Percentiles rank a stretch among this genome's conserved stretches.
Conservation (phyloP, 2,888 invertebrate species). For the Agriopis leucophaearia region DNA sequence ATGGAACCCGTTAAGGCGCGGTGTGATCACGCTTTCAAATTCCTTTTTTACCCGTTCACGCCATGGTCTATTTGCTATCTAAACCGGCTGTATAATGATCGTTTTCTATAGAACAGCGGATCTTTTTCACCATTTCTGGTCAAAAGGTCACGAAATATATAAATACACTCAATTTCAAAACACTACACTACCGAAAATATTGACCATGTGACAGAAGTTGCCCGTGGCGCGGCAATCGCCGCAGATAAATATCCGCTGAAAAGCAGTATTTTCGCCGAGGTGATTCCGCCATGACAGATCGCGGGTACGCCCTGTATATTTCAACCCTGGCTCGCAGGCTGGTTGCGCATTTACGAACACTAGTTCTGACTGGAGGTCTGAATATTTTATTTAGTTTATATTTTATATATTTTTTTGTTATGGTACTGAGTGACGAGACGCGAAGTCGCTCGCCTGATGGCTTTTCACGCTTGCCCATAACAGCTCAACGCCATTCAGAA, state of each 20-base stretch:
- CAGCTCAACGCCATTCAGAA: too few species aligned
- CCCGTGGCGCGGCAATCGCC: conserved; percentile 32
- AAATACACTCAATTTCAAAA: neutral
- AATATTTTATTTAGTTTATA: neutral
- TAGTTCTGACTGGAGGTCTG: neutral
- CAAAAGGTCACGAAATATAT: neutral
- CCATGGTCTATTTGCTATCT: too few species aligned
- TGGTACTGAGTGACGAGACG: too few species aligned
- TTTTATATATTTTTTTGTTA: neutral
- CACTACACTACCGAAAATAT: neutral
- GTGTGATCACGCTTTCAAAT: too few species aligned
- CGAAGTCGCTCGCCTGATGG: too few species aligned
- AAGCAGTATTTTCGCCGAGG: conserved; percentile 66
- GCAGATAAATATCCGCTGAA: conserved; percentile 39
- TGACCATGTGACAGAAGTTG: conserved; percentile 9
- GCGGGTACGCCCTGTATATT: conserved; percentile 61
- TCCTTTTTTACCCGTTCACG: too few species aligned
- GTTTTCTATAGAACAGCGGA: too few species aligned
- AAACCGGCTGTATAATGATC: too few species aligned
- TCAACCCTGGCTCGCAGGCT: conserved; percentile 53
- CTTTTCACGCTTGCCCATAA: too few species aligned
- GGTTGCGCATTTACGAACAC: conserved; percentile 7
- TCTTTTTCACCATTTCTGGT: too few species aligned
- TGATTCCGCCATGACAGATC: conserved; percentile 65
- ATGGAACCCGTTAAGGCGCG: too few species aligned